Percentiles rank a stretch among this genome's conserved stretches.
These are phyloP conservation scores for Paratrypauchen microcephalus DNA, from an alignment of 2,797 vertebrate species.

Conservation along the genomic window DNA sequence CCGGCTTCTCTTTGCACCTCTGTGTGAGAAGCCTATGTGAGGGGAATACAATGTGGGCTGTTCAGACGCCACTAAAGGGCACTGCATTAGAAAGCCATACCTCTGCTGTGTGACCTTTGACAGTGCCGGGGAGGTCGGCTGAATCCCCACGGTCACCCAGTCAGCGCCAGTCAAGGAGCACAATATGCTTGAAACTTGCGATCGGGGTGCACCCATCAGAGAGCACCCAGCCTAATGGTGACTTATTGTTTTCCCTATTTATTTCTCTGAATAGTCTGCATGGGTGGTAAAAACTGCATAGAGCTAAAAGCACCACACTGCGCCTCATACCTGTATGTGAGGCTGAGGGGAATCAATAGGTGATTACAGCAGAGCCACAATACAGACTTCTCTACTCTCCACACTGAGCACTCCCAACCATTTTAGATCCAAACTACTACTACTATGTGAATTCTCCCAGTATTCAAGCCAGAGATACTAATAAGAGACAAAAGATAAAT, in stretches of 20 bases:
- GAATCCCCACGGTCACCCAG: conserved; percentile 68
- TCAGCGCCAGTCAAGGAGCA: conserved; percentile 62
- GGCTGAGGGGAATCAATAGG: conserved; percentile 21
- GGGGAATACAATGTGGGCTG: conserved; percentile 69
- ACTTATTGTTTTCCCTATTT: conserved; percentile 59
- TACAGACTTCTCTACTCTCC: background rate
- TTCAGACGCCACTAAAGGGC: conserved; percentile 75
- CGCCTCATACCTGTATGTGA: conserved; percentile 25
- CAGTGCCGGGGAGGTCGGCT: conserved; percentile 64
- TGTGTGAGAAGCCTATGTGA: conserved; percentile 66
- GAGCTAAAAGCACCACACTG: conserved; percentile 27
- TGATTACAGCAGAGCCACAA: conserved; percentile 6
- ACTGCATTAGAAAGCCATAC: conserved; percentile 77
- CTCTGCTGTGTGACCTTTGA: conserved; percentile 78
- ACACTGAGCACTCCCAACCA: background rate
- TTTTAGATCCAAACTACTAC: background rate
- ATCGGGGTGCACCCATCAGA: conserved; percentile 48
- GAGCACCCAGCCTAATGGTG: conserved; percentile 58
- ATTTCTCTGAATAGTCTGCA: conserved; percentile 37
- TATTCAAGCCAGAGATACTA: background rate
- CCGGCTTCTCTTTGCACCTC: conserved; percentile 66
- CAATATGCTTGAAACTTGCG: conserved; percentile 65
- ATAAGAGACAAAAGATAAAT: background rate
- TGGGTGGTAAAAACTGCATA: conserved; percentile 32
- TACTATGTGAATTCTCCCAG: background rate